Evolutionary conservation across 53 echinoderm and acorn worm species (phyloP), one percentile per base, ranked within the genome.

Genomic region (Crossaster papposus): DNA sequence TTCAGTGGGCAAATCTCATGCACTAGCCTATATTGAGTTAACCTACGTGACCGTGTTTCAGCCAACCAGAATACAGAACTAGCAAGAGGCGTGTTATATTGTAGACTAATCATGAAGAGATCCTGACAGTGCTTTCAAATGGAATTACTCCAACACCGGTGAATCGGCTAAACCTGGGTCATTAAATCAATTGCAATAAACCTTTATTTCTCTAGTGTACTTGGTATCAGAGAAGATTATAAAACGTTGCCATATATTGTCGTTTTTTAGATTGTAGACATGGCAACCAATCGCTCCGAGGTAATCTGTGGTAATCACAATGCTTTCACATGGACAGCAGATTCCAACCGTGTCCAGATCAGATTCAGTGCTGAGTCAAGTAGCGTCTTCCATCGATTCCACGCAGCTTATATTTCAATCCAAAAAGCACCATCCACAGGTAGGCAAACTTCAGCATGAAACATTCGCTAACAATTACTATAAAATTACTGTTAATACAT

Each of bases 261-360:
- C 54, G 38, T 50, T 2, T n/a, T 15, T 90, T 24, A 94, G 94
- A 77, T 94, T 30, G 52, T 81, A 20, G 94, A 94, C 54, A 53
- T 80, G 20, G 51, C 62, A 18, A 90, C 88, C 4, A 54, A 62
- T 64, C 82, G 90, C 13, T 63, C 81, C 17, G 92, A 92, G 17
- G 55, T 28, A 9, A 4, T 89, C 44, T 93, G 93, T 30, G 93
- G 81, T 10, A 73, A 24, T 30, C 64, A 76, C 18, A 8, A 79
- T 38, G 26, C 73, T 0, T 93, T 86, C 86, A 79, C 93, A 0
- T 93, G 93, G 93, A 90, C 86, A 26, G 88, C 93, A 14, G 93
- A 93, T 44, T 81, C 85, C 30, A 90, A 86, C 37, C 72, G 86
- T 33, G 90, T 90, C 26, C 52, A 80, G 73, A 18, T 94, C 24